These are phyloP conservation scores for Dendrolimus pini DNA, from an alignment of 2,888 invertebrate species.

Conservation along the genomic window DNA sequence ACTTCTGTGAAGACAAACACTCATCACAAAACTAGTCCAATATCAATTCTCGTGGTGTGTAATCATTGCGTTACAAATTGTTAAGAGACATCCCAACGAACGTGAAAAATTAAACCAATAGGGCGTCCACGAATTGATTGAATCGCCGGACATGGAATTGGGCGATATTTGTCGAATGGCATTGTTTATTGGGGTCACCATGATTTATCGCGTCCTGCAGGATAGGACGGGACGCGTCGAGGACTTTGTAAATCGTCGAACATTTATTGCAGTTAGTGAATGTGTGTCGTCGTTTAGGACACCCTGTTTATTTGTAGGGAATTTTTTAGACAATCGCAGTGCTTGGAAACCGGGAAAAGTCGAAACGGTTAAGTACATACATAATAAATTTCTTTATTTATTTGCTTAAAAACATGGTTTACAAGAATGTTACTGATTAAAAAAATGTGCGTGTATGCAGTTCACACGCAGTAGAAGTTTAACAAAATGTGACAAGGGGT, in stretches of 20 bases:
- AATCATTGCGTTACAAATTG: not conserved
- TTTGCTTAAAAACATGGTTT: no score
- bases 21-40: no score
- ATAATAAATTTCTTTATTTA: no score
- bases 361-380: no score
- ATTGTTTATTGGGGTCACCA: constrained; percentile 2
- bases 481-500: no score
- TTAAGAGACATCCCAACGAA: not conserved
- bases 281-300: not conserved
- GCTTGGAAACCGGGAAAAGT: no score
- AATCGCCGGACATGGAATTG: constrained; percentile 1
- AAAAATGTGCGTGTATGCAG: no score
- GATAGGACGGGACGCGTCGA: not conserved
- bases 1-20: no score
- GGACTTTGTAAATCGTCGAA: not conserved
- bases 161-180: constrained; percentile 1
- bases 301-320: constrained; percentile 2
- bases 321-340: not conserved
- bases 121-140: not conserved
- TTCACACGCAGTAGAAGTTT: no score
- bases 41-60: no score
- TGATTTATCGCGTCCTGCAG: constrained; percentile 2
- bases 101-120: not conserved
- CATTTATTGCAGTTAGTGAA: not conserved
- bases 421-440: no score